phyloP scores from a whole-genome alignment of 2,797 vertebrate genomes.

The Zalophus californianus region DNA sequence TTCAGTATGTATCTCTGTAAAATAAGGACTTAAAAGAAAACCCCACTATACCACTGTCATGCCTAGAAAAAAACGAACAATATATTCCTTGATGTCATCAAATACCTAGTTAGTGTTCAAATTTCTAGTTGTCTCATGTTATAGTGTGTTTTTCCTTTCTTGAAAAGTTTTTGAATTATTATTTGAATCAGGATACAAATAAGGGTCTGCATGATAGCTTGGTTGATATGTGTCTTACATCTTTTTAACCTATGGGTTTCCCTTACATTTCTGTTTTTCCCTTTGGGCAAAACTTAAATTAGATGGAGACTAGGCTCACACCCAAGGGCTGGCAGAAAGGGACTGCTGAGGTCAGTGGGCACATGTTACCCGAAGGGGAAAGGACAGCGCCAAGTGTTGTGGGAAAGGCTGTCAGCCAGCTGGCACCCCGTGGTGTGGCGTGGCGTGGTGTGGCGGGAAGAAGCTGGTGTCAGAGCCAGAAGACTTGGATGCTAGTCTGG shows the following conservation, averaged over 20 bases:
- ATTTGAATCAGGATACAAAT: not conserved
- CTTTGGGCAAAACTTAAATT: not conserved
- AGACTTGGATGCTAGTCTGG: not conserved
- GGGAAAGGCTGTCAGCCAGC: not conserved
- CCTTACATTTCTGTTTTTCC: not conserved
- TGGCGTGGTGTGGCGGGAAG: not conserved
- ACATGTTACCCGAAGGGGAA: not conserved
- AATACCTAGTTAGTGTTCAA: not conserved
- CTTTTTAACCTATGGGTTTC: not conserved
- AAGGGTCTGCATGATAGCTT: not conserved
- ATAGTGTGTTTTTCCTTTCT: not conserved
- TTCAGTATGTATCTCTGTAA: not conserved
- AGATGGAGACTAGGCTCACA: not conserved
- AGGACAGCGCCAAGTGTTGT: not conserved
- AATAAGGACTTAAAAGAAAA: not conserved
- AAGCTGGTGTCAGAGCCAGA: not conserved
- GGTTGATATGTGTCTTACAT: not conserved
- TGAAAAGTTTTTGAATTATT: not conserved
- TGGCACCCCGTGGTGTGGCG: not conserved
- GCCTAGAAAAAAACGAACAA: not conserved
- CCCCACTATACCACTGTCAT: not conserved
- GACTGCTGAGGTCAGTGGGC: not conserved
- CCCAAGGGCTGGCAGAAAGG: not conserved
- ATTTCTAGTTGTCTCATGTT: not conserved
- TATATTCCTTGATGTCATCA: not conserved